These are phyloP conservation scores for Trachops cirrhosus DNA, from an alignment of 2,797 vertebrate genomes.

Conservation along the genomic window DNA sequence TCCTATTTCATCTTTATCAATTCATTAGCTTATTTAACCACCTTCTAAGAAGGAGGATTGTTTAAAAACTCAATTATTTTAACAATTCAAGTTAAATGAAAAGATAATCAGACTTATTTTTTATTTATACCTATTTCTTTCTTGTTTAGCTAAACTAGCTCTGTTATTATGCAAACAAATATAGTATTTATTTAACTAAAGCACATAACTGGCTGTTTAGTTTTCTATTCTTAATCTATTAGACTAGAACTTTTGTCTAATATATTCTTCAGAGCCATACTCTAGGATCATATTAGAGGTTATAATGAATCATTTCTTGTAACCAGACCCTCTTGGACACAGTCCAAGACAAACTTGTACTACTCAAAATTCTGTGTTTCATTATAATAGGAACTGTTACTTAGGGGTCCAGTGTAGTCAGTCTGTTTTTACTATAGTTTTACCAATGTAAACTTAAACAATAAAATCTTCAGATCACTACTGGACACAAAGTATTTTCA, in stretches of 20 bases:
- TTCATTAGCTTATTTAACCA: slow-evolving; percentile 13
- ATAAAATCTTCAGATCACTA: slow-evolving; percentile 27
- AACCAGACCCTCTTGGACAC: slow-evolving; percentile 60
- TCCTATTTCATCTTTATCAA: background rate
- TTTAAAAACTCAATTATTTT: slow-evolving; percentile 25
- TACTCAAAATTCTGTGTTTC: slow-evolving; percentile 65
- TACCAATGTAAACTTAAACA: slow-evolving; percentile 47
- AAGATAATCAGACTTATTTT: slow-evolving; percentile 30
- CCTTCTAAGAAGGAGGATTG: background rate
- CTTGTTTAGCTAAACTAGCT: slow-evolving; percentile 13
- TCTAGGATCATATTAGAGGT: slow-evolving; percentile 36
- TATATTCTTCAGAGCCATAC: slow-evolving; percentile 32
- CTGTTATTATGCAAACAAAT: slow-evolving; percentile 13
- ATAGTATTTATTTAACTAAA: slow-evolving; percentile 12
- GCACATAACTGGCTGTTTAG: slow-evolving; percentile 1
- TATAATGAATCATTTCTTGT: slow-evolving; percentile 69
- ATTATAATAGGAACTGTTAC: slow-evolving; percentile 51
- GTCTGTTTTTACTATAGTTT: slow-evolving; percentile 53
- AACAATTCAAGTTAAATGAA: slow-evolving; percentile 39
- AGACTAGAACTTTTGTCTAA: slow-evolving; percentile 22
- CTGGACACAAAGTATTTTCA: slow-evolving; percentile 16
- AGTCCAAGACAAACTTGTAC: slow-evolving; percentile 68
- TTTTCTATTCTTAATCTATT: slow-evolving; percentile 41
- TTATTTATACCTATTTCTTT: background rate
- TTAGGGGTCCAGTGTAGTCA: slow-evolving; percentile 3